Evolutionary conservation across 2,888 invertebrate genomes (phyloP), one percentile per base, ranked within the genome.

Genomic region (Gymnocheta viridis): DNA sequence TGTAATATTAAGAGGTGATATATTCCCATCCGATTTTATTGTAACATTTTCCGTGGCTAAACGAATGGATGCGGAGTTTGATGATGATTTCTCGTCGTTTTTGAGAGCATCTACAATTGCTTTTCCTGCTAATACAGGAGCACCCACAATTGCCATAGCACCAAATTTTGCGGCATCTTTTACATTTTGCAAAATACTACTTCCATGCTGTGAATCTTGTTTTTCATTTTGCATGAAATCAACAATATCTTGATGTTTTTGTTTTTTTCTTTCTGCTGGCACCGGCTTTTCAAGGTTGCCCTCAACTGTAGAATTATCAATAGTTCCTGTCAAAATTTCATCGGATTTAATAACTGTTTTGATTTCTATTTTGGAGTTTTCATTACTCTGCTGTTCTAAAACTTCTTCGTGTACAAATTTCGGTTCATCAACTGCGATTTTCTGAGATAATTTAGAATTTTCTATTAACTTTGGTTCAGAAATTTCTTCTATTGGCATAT

Each of bases 51-150:
- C 3, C 29, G 17, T 66, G 29, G 76, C 35, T 62, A 67, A n/a
- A 22, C 17, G 22, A 77, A 77, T 27, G 58, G 54, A 14, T 24
- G 22, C 22, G 6, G 58, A 5, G 41, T 76, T 41, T 80, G 67
- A 67, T 32, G 67, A 67, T 32, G 29, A n/a, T 85, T n/a, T 82
- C 4, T 91, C 85, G 77, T 94, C 87, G 32, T 82, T 93, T 91
- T 95, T 96, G 0, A 97, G 95, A 6, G 96, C 97, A 92, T 97
- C 95, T 3, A 95, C 94, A 17, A 97, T 94, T 51, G 96, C 96
- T 93, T 96, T 96, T 32, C 98, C 98, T 41, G 98, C 98, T 78
- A 98, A 91, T 24, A 98, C 94, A 4, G 98, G 98, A 17, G 97
- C 97, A 32, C 96, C 97, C 6, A 98, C 94, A 35, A 98, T 94